phyloP scores from a whole-genome alignment of 2,113 vertebrate species.

The Gobio gobio region DNA sequence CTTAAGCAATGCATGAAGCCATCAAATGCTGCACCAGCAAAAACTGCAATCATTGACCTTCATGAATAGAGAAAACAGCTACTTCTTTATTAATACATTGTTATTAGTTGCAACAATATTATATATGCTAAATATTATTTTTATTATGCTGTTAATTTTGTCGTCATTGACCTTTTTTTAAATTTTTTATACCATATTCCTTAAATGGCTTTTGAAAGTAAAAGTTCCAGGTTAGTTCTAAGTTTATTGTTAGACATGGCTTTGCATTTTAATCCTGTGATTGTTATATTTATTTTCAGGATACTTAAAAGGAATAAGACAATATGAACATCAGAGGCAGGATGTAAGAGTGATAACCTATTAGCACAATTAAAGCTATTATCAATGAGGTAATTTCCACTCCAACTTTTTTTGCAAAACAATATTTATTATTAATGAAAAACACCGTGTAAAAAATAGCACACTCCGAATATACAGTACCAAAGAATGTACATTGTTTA shows the following conservation, averaged over 20 bases:
- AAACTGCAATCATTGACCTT: constrained; percentile 2
- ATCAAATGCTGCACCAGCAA: constrained; percentile 28
- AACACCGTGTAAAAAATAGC: constrained; percentile 92
- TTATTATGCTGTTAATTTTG: background rate
- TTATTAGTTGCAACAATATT: too few species aligned
- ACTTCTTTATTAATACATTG: background rate
- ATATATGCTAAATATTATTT: background rate
- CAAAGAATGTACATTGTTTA: constrained; percentile 91
- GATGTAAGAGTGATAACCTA: background rate
- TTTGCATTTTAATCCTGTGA: background rate
- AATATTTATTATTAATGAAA: constrained; percentile 84
- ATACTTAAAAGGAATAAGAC: background rate
- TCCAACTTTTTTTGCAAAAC: constrained; percentile 65
- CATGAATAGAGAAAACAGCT: background rate
- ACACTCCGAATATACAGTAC: constrained; percentile 93
- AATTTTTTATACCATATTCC: too few species aligned
- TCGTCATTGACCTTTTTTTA: background rate
- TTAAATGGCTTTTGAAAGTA: background rate
- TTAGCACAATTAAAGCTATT: background rate
- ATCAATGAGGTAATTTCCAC: constrained; percentile 64
- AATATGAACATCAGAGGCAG: background rate
- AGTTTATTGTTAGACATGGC: background rate
- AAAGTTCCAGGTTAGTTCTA: background rate
- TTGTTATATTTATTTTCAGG: background rate
- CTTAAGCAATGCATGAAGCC: constrained; percentile 20